Percentiles rank a stretch among this genome's conserved stretches.
These are phyloP conservation scores for Pseudochaenichthys georgianus DNA, from an alignment of 2,797 vertebrate species.

Conservation along the genomic window DNA sequence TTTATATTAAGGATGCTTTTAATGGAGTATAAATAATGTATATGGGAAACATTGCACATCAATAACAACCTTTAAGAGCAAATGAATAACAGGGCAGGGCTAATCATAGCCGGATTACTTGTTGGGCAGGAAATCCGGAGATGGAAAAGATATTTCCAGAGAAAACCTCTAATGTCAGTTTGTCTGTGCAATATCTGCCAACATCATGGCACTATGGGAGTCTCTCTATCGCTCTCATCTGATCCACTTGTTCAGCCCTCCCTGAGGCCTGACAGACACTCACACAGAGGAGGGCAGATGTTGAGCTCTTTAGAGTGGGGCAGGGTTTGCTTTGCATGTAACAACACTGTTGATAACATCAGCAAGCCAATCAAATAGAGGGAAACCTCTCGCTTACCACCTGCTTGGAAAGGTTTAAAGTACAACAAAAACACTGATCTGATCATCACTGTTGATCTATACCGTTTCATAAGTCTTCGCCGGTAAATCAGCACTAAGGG, in stretches of 20 bases:
- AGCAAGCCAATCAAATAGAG: neutral
- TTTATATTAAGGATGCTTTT: neutral
- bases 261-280: conserved; percentile 35
- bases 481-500: neutral
- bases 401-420: conserved; percentile 34
- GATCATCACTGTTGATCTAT: neutral
- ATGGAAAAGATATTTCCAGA: too few relatives aligned
- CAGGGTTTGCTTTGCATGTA: conserved; percentile 12
- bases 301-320: conserved; percentile 13
- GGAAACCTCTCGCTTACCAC: conserved; percentile 14
- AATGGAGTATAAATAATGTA: neutral
- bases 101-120: neutral
- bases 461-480: neutral
- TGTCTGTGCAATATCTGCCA: neutral
- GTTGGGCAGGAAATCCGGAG: neutral
- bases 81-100: neutral
- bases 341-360: conserved; percentile 42
- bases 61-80: neutral
- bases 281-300: conserved; percentile 35
- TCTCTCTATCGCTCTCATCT: conserved; percentile 33
- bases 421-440: neutral
- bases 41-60: neutral
- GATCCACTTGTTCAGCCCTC: conserved; percentile 25
- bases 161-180: too few relatives aligned
- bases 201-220: neutral